phyloP scores from a whole-genome alignment of 2,797 vertebrate genomes.

The Euphonia xanthogaster region DNA sequence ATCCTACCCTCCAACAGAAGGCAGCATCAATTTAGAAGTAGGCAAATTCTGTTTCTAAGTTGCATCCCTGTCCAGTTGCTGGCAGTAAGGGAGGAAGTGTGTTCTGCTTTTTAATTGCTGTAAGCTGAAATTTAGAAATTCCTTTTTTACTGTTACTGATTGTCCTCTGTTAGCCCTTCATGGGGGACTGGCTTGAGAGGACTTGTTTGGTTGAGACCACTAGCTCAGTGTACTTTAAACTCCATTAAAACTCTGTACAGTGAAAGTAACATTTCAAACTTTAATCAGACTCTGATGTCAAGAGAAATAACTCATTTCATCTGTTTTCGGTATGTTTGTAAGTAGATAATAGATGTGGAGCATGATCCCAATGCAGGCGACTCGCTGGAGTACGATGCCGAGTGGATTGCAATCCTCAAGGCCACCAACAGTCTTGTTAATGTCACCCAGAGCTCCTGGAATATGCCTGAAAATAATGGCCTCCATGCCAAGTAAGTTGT shows the following conservation, averaged over 20 bases:
- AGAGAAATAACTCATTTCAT: background rate
- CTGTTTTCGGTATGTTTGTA: background rate
- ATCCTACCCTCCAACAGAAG: background rate
- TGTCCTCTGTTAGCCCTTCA: background rate
- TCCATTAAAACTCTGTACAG: background rate
- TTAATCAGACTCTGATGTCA: background rate
- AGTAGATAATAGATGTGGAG: constrained; percentile 89
- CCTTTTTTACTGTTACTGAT: background rate
- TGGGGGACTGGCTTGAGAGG: background rate
- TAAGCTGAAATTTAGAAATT: background rate
- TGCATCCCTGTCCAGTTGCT: background rate
- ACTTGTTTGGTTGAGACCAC: background rate
- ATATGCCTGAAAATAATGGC: constrained; percentile 91
- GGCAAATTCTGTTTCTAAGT: background rate
- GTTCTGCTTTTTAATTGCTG: background rate
- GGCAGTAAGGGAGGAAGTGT: background rate
- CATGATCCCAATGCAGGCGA: constrained; percentile 86
- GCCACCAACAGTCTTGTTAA: constrained; percentile 86
- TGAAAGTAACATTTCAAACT: background rate
- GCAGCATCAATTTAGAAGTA: background rate
- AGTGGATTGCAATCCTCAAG: constrained; percentile 94
- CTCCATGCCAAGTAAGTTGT: constrained; percentile 83
- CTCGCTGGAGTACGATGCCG: constrained; percentile 89
- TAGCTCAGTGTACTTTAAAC: background rate
- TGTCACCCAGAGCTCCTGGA: constrained; percentile 83